phyloP scores from a whole-genome alignment of 1,140 invertebrate genomes.

The Apis florea region DNA sequence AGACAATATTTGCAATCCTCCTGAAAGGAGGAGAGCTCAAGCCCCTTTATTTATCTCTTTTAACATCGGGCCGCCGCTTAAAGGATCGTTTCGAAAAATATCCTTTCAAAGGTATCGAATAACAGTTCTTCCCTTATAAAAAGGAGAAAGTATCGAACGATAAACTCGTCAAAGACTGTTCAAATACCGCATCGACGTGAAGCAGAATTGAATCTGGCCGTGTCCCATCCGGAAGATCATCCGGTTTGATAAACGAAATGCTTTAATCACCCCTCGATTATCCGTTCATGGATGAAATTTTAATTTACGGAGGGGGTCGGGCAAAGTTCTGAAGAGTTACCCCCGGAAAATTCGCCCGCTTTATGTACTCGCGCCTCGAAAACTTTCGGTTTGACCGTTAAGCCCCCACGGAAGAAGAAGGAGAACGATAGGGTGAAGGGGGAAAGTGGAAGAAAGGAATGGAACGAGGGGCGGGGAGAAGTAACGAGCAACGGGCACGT shows the following conservation, averaged over 20 bases:
- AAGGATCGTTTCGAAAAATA: too few species aligned
- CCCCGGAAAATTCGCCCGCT: constrained; percentile 55
- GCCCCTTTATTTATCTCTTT: too few species aligned
- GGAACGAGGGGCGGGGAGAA: constrained; percentile 24
- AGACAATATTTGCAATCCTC: too few species aligned
- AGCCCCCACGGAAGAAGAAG: constrained; percentile 33
- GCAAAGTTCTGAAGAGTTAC: constrained; percentile 57
- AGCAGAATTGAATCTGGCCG: constrained; percentile 8
- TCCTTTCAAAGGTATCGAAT: too few species aligned
- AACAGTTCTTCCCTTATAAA: background rate
- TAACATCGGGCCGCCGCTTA: too few species aligned
- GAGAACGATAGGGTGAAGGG: constrained; percentile 26
- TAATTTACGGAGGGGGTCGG: constrained; percentile 57
- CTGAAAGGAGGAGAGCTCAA: too few species aligned
- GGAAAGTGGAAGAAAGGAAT: background rate
- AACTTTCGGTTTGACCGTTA: constrained; percentile 65
- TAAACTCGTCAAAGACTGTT: background rate
- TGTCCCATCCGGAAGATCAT: background rate
- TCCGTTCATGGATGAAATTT: constrained; percentile 63
- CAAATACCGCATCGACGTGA: background rate
- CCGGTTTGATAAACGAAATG: constrained; percentile 44
- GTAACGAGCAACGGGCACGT: constrained; percentile 27
- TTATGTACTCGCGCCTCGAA: constrained; percentile 60
- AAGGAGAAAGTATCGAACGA: background rate
- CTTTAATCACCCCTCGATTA: constrained; percentile 63